Conservation (phyloP, 2,888 invertebrate genomes). For the Alviniconcha strummeri region DNA sequence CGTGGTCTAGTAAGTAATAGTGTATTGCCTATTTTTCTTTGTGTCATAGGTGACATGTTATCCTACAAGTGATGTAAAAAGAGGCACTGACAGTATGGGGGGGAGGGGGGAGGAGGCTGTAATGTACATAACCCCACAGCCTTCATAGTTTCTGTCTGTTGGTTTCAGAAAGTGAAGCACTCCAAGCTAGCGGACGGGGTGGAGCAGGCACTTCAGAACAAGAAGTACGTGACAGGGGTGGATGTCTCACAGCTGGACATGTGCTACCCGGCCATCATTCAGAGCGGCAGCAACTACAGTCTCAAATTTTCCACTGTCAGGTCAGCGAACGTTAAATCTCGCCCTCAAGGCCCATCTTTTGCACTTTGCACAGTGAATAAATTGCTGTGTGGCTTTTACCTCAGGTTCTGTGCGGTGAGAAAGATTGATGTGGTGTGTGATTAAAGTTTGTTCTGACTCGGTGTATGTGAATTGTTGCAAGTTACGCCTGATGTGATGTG, state of each 20-base stretch:
- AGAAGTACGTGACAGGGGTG: conserved; percentile 94
- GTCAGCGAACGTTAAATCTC: conserved; percentile 58
- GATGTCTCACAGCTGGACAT: conserved; percentile 93
- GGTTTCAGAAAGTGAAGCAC: conserved; percentile 92
- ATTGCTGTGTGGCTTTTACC: too few species aligned
- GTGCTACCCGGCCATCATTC: conserved; percentile 99
- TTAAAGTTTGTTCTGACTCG: too few species aligned
- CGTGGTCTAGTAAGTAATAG: too few species aligned
- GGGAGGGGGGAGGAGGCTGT: conserved; percentile 14
- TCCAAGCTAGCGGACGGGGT: conserved; percentile 95
- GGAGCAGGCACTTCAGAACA: conserved; percentile 93
- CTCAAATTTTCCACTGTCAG: conserved; percentile 94
- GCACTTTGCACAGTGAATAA: background rate
- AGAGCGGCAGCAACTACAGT: conserved; percentile 98
- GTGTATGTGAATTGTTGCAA: too few species aligned
- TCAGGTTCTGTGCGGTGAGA: too few species aligned
- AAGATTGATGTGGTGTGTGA: background rate
- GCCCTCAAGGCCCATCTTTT: background rate
- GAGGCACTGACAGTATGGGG: background rate
- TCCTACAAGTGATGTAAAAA: too few species aligned
- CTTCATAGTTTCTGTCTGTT: background rate
- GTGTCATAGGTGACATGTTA: too few species aligned
- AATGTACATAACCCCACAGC: background rate
- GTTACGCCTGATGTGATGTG: too few species aligned
- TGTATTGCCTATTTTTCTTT: background rate